Base-by-base conservation (phyloP, 2,113 vertebrate species). In the Mugil cephalus region DNA sequence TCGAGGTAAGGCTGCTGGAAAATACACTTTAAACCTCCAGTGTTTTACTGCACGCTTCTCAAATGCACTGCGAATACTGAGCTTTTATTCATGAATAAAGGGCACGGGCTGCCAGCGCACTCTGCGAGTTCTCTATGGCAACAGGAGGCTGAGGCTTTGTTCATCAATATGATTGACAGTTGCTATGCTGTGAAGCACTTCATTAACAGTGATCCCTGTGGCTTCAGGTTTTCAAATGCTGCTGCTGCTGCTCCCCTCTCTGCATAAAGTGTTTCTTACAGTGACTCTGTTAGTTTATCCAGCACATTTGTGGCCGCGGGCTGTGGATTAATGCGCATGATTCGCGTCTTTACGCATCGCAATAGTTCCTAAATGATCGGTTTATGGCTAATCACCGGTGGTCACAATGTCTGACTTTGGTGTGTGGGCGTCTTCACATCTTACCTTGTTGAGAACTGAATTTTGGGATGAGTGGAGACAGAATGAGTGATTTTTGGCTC, bases 1-100 rank as follows among this genome's bases (percentile, higher is more conserved):
- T 93, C 42, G 91, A 95, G 95, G 95, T 96, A 89, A 90, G 93
- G 64, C 24, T 30, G 24, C 2, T 30, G 24, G 24, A 30, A 30
- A 30, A 30, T 3, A 30, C 24, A 30, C 24, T 30, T n/a, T n/a
- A n/a, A n/a, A n/a, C n/a, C n/a, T 30, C 24, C 5, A 5, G 2
- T 30, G 24, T 30, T 30, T 30, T 30, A 30, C 24, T 30, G 24
- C 2, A 30, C 5, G 24, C 24, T 30, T 30, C 2, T 13, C 1
- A 10, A 7, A 39, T 14, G 24, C 24, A 30, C 5, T 30, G 5
- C 24, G 13, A n/a, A n/a, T 1, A 9, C 15, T 21, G 52, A 13
- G 43, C 24, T 35, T 65, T 18, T 14, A 8, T 13, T 3, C 8
- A 7, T 53, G 18, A 8, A 30, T 30, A 12, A 6, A 56, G 10